Evolutionary conservation across 1,140 invertebrate species (phyloP).

Genomic region (Tetramorium alpestre): DNA sequence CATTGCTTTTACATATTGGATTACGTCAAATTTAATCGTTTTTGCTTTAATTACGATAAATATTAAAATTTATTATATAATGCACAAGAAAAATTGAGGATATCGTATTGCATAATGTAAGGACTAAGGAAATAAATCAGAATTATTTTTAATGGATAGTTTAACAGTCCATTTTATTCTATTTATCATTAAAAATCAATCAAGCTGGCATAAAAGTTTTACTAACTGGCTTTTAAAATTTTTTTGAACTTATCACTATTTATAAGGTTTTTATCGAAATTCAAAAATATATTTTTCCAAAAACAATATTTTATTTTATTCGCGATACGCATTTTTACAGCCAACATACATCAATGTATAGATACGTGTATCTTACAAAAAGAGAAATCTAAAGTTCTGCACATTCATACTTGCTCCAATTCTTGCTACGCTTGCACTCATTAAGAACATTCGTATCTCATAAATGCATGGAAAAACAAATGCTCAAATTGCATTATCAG

Average conservation of each 20-base stretch:
- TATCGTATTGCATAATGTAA: background rate
- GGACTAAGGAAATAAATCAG: background rate
- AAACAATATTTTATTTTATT: slow-evolving; percentile 26
- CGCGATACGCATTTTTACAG: background rate
- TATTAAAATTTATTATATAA: background rate
- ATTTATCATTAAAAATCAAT: background rate
- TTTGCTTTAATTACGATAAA: slow-evolving; percentile 6
- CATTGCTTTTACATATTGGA: too few species aligned
- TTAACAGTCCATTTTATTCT: background rate
- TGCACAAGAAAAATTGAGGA: background rate
- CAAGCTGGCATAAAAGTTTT: background rate
- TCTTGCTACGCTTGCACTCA: background rate
- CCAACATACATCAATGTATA: background rate
- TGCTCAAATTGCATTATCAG: background rate
- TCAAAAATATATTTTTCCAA: background rate
- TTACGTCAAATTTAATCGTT: background rate
- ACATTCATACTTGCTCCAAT: background rate
- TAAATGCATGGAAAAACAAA: slow-evolving; percentile 11
- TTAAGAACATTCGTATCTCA: slow-evolving; percentile 2
- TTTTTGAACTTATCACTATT: background rate
- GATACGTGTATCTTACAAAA: background rate
- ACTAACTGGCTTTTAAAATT: background rate
- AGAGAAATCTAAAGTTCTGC: background rate
- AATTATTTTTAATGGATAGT: background rate
- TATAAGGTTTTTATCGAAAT: background rate